Conservation (phyloP, 2,888 invertebrate genomes). For the Eumerus sabulonum region DNA sequence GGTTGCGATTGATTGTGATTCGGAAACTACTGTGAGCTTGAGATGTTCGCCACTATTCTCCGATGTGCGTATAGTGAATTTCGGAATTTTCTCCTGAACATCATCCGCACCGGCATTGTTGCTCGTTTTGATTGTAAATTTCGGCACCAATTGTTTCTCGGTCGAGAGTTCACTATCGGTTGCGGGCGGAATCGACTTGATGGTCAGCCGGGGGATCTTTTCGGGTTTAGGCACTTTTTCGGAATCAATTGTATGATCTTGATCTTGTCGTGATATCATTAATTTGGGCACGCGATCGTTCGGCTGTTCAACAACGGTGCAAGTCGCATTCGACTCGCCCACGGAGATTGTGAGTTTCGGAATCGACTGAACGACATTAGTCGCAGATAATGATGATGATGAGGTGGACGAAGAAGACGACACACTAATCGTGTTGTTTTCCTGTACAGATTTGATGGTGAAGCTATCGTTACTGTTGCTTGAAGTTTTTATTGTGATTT, state of each 20-base stretch:
- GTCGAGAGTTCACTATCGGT: conserved; percentile 75
- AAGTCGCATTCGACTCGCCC: conserved; percentile 73
- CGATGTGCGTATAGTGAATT: conserved; percentile 73
- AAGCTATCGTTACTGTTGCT: conserved; percentile 62
- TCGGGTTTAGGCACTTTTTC: conserved; percentile 79
- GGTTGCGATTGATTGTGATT: conserved; percentile 17
- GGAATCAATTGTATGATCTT: conserved; percentile 38
- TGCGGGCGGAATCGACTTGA: conserved; percentile 80
- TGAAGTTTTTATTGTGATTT: conserved; percentile 77
- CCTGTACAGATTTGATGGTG: conserved; percentile 53
- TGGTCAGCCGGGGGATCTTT: conserved; percentile 81
- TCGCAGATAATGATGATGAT: conserved; percentile 19
- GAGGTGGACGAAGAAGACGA: conserved; percentile 20
- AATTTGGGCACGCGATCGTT: conserved; percentile 73
- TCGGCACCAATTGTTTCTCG: conserved; percentile 72
- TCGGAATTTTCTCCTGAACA: conserved; percentile 72
- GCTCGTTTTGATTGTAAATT: conserved; percentile 74
- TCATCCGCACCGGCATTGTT: conserved; percentile 30
- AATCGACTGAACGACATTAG: conserved; percentile 70
- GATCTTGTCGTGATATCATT: conserved; percentile 78
- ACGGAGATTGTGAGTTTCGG: conserved; percentile 80
- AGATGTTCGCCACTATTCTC: conserved; percentile 71
- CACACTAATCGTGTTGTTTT: conserved; percentile 31
- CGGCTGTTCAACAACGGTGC: conserved; percentile 68
- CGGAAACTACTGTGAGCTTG: conserved; percentile 68